These are phyloP conservation scores for Deilephila elpenor DNA, from an alignment of 2,888 invertebrate genomes.

Conservation along the genomic window DNA sequence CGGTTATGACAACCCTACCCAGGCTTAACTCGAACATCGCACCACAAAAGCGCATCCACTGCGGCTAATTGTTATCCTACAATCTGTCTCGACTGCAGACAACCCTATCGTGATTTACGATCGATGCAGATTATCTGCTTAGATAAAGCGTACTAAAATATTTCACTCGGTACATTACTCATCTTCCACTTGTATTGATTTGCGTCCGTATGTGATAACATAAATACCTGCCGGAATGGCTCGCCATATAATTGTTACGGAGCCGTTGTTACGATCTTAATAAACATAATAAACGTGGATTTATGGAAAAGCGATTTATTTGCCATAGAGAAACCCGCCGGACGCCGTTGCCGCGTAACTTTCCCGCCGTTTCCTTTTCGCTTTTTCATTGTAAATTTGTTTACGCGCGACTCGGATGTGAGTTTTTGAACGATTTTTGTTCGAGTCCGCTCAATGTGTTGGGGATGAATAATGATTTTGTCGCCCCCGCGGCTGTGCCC, in stretches of 20 bases:
- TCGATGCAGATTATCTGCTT: conserved; percentile 13
- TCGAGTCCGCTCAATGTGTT: conserved; percentile 39
- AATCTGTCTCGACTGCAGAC: conserved; percentile 18
- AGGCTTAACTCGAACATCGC: conserved; percentile 4
- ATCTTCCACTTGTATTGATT: conserved; percentile 18
- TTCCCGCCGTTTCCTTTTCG: conserved; percentile 58
- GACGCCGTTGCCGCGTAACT: conserved; percentile 51
- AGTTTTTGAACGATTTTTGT: conserved; percentile 48
- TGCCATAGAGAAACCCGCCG: conserved; percentile 31
- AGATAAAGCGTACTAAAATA: conserved; percentile 15
- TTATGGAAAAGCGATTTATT: conserved; percentile 31
- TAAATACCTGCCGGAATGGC: neutral
- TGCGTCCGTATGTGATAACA: neutral
- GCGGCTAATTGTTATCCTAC: conserved; percentile 15
- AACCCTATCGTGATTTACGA: conserved; percentile 22
- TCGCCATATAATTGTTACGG: conserved; percentile 30
- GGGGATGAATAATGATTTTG: conserved; percentile 57
- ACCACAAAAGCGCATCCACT: conserved; percentile 16
- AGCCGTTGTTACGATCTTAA: conserved; percentile 41
- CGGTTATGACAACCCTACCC: neutral
- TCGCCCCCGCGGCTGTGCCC: conserved; percentile 46
- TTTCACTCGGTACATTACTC: conserved; percentile 17
- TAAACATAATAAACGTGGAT: conserved; percentile 46
- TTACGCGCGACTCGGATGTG: conserved; percentile 44
- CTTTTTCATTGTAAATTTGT: conserved; percentile 41